Conservation (phyloP, 2,113 vertebrate genomes). For the Pelodiscus sinensis region DNA sequence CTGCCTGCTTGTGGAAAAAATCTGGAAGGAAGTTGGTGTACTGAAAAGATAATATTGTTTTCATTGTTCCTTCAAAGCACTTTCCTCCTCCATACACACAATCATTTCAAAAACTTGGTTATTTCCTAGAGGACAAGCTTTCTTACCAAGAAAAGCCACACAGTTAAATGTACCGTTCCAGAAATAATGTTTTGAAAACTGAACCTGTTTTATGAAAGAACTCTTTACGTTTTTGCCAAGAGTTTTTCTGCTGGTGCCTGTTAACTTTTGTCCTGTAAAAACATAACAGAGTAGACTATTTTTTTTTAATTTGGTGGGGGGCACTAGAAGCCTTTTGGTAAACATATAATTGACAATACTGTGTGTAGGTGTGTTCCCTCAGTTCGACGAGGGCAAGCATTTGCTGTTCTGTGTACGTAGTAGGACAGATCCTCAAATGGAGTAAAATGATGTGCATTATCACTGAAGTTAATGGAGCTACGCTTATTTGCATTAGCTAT, state of each 20-base stretch:
- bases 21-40: constrained; percentile 50
- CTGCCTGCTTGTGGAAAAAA: constrained; percentile 29
- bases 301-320: constrained; percentile 48
- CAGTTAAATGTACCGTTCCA: constrained; percentile 65
- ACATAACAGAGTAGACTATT: constrained; percentile 32
- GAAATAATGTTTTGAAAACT: constrained; percentile 76
- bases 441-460: background rate
- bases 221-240: constrained; percentile 61
- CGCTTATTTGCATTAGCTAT: background rate
- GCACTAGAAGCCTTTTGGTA: constrained; percentile 21
- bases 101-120: constrained; percentile 67
- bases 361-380: constrained; percentile 8
- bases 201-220: constrained; percentile 68
- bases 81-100: constrained; percentile 34
- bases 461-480: background rate
- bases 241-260: constrained; percentile 62
- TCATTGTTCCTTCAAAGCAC: constrained; percentile 56
- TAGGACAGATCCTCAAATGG: background rate
- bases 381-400: constrained; percentile 9
- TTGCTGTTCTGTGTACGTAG: background rate
- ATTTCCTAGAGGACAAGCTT: constrained; percentile 70
- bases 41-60: constrained; percentile 65
- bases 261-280: constrained; percentile 62
- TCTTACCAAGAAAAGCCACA: constrained; percentile 64
- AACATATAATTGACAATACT: constrained; percentile 35